These are phyloP conservation scores for Xanthia togata DNA, from an alignment of 2,888 invertebrate species.

Conservation along the genomic window DNA sequence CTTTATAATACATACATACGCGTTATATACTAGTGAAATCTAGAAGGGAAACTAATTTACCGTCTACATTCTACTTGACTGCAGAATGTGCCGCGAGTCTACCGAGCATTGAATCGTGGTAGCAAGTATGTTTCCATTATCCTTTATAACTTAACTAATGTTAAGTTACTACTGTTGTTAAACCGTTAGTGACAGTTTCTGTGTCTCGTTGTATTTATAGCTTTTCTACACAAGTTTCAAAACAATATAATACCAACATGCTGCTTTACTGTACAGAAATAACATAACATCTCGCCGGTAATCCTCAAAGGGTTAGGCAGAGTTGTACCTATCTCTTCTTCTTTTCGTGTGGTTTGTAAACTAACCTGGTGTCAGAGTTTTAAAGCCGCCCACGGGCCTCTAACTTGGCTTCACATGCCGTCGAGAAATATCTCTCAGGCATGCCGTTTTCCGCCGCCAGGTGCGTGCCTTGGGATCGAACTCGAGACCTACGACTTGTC, in stretches of 20 bases:
- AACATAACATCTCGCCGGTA: background rate
- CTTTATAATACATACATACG: background rate
- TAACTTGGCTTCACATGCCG: too few relatives aligned
- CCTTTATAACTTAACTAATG: conserved; percentile 49
- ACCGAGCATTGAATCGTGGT: conserved; percentile 62
- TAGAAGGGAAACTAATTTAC: conserved; percentile 63
- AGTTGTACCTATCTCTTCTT: too few relatives aligned
- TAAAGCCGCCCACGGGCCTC: too few relatives aligned
- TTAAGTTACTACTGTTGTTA: conserved; percentile 46
- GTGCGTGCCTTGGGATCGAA: too few relatives aligned
- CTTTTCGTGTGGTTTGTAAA: too few relatives aligned
- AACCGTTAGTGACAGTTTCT: conserved; percentile 27
- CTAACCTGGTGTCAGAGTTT: too few relatives aligned
- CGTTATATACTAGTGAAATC: background rate
- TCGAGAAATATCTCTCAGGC: too few relatives aligned
- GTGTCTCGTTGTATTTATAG: background rate
- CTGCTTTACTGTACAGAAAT: background rate
- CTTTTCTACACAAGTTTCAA: background rate
- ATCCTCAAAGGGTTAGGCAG: background rate
- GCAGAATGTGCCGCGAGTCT: conserved; percentile 58
- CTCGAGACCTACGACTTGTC: too few relatives aligned
- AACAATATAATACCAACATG: background rate
- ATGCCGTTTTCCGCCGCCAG: too few relatives aligned
- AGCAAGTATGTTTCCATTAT: conserved; percentile 62
- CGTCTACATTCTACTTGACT: conserved; percentile 54